A percentile compares a stretch with the other conserved stretches of the same genome.
Conservation (phyloP, 2,113 vertebrate genomes). For the Lycaon pictus region DNA sequence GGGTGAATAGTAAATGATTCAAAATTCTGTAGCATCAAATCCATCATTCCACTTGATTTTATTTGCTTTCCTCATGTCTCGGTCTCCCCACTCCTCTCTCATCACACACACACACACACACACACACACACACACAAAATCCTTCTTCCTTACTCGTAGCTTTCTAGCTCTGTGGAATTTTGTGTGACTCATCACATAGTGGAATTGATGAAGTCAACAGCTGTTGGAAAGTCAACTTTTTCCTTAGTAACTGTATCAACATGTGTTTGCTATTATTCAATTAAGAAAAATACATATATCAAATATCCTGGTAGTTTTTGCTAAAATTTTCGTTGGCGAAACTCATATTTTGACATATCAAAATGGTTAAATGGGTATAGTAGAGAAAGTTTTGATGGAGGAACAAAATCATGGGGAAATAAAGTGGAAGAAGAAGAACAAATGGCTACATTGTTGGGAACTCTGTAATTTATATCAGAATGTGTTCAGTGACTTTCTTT, state of each 20-base stretch:
- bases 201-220: constrained; percentile 72
- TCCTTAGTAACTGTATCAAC: constrained; percentile 72
- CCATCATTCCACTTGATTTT: background rate
- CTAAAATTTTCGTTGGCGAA: constrained; percentile 37
- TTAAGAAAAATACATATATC: constrained; percentile 56
- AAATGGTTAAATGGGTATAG: background rate
- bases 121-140: background rate
- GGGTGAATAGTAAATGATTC: background rate
- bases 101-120: background rate
- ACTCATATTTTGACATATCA: background rate
- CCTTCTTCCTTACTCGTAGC: constrained; percentile 30
- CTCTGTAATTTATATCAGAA: constrained; percentile 20
- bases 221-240: constrained; percentile 72
- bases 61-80: background rate
- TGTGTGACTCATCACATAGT: constrained; percentile 65
- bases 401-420: background rate
- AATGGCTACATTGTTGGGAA: background rate
- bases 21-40: background rate
- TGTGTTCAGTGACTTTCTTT: background rate
- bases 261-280: constrained; percentile 76
- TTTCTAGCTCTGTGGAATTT: constrained; percentile 54
- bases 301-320: constrained; percentile 27
- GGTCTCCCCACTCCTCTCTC: background rate
- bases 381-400: background rate
- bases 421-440: background rate